Conservation (phyloP, 2,797 vertebrate species). For the Vultur gryphus region DNA sequence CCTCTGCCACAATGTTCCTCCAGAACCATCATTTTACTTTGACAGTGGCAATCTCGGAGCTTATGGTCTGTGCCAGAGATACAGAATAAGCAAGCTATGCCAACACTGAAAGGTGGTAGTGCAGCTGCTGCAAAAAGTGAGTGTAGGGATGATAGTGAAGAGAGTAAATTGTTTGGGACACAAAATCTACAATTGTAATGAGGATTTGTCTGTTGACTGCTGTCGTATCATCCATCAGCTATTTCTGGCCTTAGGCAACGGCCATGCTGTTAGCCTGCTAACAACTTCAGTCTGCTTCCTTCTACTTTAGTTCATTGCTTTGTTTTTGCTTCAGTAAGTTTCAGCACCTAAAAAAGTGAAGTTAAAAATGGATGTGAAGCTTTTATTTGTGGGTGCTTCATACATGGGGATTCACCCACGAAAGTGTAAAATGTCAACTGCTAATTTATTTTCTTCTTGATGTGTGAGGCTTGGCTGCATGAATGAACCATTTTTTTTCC, state of each 20-base stretch:
- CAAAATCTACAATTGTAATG: conserved; percentile 59
- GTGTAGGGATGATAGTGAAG: not conserved
- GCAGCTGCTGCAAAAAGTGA: conserved; percentile 35
- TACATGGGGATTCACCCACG: not conserved
- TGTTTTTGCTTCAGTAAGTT: conserved; percentile 24
- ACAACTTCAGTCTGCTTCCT: conserved; percentile 30
- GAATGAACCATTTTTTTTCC: not conserved
- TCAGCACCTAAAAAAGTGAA: conserved; percentile 8
- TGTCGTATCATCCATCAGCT: conserved; percentile 41
- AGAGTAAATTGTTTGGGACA: conserved; percentile 24
- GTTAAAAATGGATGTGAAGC: conserved; percentile 18
- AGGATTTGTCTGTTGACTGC: conserved; percentile 53
- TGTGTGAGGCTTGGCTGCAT: not conserved
- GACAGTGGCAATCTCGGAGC: not conserved
- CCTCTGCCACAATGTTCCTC: not conserved
- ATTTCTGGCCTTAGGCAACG: conserved; percentile 19
- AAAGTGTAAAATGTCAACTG: not conserved
- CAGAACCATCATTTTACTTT: conserved; percentile 7
- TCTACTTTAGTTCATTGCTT: conserved; percentile 19
- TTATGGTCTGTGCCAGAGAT: not conserved
- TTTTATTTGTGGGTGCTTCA: conserved; percentile 21
- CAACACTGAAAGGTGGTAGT: not conserved
- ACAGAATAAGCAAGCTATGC: not conserved
- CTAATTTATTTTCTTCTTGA: conserved; percentile 13
- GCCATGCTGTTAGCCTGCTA: conserved; percentile 21